Evolutionary conservation across 2,888 invertebrate genomes (phyloP), one percentile per base, ranked within the genome.

Genomic region (Lithodes maja): DNA sequence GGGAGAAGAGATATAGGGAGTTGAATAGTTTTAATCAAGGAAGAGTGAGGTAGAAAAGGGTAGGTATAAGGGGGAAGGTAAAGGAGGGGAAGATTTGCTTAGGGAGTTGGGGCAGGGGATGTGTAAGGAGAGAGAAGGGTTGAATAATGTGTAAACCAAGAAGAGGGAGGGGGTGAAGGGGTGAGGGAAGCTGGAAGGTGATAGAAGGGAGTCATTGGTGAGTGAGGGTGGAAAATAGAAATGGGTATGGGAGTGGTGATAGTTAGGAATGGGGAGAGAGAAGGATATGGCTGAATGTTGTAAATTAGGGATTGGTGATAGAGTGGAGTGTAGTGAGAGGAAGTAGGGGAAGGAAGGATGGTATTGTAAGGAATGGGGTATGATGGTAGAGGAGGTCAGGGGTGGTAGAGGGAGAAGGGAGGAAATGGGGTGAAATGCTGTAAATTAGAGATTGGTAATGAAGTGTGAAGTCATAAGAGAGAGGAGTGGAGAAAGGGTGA

Each of bases 401-500:
- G 33, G 7, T 17, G 74, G 74, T 17, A 33, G n/a, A 1, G 33
- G 74, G 15, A 33, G n/a, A n/a, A n/a, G 74, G 33, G 7, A n/a
- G 74, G 33, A 33, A 74, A n/a, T 15, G 33, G 74, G 33, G 74
- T 5, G 74, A 33, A 74, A 12, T 61, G 5, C 7, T 12, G 61
- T 5, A 7, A 61, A 12, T 75, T 75, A 15, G 75, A n/a, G 79
- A 79, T 15, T 7, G 53, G n/a, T 15, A 49, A 12, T 15, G 50
- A 61, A 82, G 82, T 50, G 82, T 15, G 61, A 17, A 33, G 17
- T 54, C 12, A 52, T n/a, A 52, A 55, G 82, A 55, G 61, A 82
- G 82, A 17, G 82, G 52, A 61, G 55, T 15, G 52, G 61, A 53
- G 82, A 82, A 52, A 82, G 79, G 33, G 33, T 15, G 53, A n/a